Base-by-base conservation (phyloP, 1,140 invertebrate genomes). In the Anthonomus grandis region DNA sequence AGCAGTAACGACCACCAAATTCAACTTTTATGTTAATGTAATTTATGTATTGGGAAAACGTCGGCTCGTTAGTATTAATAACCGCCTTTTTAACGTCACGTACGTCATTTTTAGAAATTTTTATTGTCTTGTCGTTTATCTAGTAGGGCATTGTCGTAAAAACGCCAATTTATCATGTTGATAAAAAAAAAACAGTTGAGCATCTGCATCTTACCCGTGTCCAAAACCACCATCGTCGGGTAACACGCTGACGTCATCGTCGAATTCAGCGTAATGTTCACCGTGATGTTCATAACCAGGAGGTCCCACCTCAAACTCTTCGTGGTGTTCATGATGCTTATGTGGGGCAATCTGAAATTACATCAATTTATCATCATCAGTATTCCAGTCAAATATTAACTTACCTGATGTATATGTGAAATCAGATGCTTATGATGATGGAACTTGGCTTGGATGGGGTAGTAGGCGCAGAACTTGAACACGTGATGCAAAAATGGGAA, bases 401-500 rank as follows among this genome's bases (percentile, higher is more conserved):
- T 22, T 53, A 73, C 78, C 64, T 80, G 76, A 70, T 85, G 83
- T 65, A 84, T 76, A 72, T 84, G 82, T 4, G 76, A 75, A 18
- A 84, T 82, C 51, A 82, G 76, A 72, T 90, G 88, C 71, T 90
- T 87, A 68, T 90, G 88, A 61, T 90, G 87, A 66, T 90, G 86
- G 62, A 81, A 85, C 64, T 88, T 87, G n/a, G 84, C 81, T 1
- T 76, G 76, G 55, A 87, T 83, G 47, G 82, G 81, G 53, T 89
- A 86, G 63, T 90, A 90, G 73, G 87, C 86, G 71, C 89, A 91
- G 1, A 90, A 76, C 68, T 90, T 91, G 76, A 91, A 91, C 57
- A 91, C 79, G 67, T 90, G 87, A 44, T 86, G 83, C 34, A 91
- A 74, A 0, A 87, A 86, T 0, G 89, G 89, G 67, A 91, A 88